phyloP scores from a whole-genome alignment of 2,113 vertebrate species.

The Varanus salvator region DNA sequence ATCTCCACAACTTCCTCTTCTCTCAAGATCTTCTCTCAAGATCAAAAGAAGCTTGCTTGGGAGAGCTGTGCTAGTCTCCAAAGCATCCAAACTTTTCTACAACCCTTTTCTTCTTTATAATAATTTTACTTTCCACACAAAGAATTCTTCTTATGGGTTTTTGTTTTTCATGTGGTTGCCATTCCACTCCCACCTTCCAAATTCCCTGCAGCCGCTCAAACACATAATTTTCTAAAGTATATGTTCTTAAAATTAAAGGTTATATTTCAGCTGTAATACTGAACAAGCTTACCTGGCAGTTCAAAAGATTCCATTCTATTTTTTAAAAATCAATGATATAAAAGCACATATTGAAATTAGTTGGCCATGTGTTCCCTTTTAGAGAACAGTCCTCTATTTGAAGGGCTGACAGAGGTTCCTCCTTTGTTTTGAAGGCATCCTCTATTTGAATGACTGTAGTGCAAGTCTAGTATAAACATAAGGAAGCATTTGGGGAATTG shows the following conservation, averaged over 20 bases:
- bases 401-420: too few relatives aligned
- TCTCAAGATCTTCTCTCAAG: background rate
- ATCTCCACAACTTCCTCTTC: too few relatives aligned
- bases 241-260: constrained; percentile 66
- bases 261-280: constrained; percentile 50
- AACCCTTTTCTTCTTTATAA: constrained; percentile 35
- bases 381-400: too few relatives aligned
- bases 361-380: too few relatives aligned
- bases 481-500: too few relatives aligned
- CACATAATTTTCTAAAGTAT: constrained; percentile 65
- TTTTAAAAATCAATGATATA: background rate
- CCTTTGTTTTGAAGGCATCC: too few relatives aligned
- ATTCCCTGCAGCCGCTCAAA: constrained; percentile 54
- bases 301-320: constrained; percentile 18
- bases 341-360: constrained; percentile 25
- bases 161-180: constrained; percentile 43
- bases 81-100: constrained; percentile 19
- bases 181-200: constrained; percentile 57
- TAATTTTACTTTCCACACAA: constrained; percentile 38
- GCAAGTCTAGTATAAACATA: too few relatives aligned
- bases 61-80: background rate
- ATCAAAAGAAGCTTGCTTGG: background rate
- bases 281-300: constrained; percentile 59
- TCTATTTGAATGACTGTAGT: too few relatives aligned
- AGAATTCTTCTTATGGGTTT: constrained; percentile 60